A percentile compares a stretch with the other conserved stretches of the same genome.
phyloP scores from a whole-genome alignment of 2,797 vertebrate genomes.

The Gallinago solitaria region DNA sequence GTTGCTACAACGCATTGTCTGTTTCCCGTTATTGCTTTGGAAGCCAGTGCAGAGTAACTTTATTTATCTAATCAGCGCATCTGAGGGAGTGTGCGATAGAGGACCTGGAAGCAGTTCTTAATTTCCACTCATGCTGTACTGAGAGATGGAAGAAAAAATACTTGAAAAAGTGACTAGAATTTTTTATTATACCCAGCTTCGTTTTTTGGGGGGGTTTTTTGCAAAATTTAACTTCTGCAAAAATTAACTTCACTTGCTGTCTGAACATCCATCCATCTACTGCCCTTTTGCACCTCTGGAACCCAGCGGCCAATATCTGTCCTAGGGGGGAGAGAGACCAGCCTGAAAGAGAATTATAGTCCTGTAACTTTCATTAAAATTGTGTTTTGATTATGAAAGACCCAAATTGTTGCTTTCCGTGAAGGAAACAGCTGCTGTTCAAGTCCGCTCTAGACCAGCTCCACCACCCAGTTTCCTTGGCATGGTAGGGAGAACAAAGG shows the following conservation, averaged over 20 bases:
- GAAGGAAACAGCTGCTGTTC: background rate
- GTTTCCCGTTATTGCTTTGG: background rate
- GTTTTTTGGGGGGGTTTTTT: no score
- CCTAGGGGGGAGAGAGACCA: background rate
- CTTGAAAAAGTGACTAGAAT: background rate
- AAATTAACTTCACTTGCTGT: background rate
- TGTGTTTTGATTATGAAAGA: background rate
- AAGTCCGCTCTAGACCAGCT: background rate
- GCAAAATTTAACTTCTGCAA: background rate
- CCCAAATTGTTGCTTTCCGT: background rate
- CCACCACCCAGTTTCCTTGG: background rate
- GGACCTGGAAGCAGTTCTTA: conserved; percentile 3
- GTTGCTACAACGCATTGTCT: background rate
- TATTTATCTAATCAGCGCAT: background rate
- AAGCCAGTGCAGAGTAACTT: background rate
- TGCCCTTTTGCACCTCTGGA: background rate
- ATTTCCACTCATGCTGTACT: background rate
- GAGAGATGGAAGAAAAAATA: background rate
- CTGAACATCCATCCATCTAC: background rate
- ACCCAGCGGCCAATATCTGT: background rate
- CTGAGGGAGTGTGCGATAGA: background rate
- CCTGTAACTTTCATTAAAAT: background rate
- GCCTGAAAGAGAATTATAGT: background rate
- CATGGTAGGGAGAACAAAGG: background rate
- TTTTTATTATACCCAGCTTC: background rate